A percentile compares a stretch with the other conserved stretches of the same genome.
Evolutionary conservation across 2,797 vertebrate species (phyloP).

Genomic region (Spinibarbus caldwelli): DNA sequence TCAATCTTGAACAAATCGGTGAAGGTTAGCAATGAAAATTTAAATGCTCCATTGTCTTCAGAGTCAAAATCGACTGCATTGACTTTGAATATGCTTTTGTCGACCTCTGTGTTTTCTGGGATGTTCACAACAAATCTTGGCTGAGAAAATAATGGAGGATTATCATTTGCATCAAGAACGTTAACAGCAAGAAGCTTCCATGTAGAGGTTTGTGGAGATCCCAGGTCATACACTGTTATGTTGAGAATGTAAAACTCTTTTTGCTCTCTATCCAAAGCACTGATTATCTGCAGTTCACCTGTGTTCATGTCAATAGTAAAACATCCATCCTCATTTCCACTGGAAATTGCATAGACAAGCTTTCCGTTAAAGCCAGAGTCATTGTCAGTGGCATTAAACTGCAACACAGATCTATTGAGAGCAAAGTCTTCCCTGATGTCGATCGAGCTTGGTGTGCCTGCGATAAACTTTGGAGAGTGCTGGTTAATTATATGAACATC

Average conservation of each 20-base stretch:
- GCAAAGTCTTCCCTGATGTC: conserved; percentile 84
- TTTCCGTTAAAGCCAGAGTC: conserved; percentile 90
- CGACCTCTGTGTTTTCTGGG: conserved; percentile 83
- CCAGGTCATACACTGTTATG: conserved; percentile 91
- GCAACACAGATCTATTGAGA: conserved; percentile 80
- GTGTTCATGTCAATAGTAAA: conserved; percentile 89
- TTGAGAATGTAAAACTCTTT: conserved; percentile 93
- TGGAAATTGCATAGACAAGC: conserved; percentile 87
- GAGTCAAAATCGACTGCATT: conserved; percentile 83
- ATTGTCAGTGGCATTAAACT: conserved; percentile 84
- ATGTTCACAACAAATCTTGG: conserved; percentile 83
- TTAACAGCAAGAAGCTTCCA: conserved; percentile 93
- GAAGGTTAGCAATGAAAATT: conserved; percentile 84
- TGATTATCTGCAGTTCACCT: conserved; percentile 84
- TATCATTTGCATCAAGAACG: conserved; percentile 91
- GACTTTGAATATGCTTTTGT: conserved; percentile 82
- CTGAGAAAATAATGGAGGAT: conserved; percentile 86
- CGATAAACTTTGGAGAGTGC: conserved; percentile 87
- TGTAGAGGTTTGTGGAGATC: conserved; percentile 86
- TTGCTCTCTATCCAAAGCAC: conserved; percentile 87
- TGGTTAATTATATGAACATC: conserved; percentile 87
- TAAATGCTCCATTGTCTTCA: conserved; percentile 81
- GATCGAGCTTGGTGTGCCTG: conserved; percentile 83
- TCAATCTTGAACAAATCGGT: conserved; percentile 87
- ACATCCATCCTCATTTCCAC: conserved; percentile 92